Conservation (phyloP, 2,797 vertebrate genomes). For the Gymnoscopelus braueri region DNA sequence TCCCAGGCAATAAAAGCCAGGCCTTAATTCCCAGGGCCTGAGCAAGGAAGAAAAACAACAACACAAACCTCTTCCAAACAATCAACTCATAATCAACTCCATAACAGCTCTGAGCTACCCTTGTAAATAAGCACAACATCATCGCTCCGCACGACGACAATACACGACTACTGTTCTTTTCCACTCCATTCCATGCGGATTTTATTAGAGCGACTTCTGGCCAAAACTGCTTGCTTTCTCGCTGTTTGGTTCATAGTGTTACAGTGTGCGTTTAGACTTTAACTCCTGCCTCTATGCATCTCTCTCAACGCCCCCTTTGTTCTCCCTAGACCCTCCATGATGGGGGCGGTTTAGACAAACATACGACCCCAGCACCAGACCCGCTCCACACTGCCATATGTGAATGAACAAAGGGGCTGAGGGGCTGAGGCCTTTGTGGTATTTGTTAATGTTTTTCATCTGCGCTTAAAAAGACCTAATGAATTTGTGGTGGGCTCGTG, state of each 20-base stretch:
- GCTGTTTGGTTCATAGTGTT: constrained; percentile 86
- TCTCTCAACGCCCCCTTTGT: constrained; percentile 89
- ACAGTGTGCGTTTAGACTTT: constrained; percentile 85
- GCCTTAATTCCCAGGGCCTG: constrained; percentile 84
- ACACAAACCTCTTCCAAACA: constrained; percentile 82
- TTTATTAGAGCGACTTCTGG: constrained; percentile 84
- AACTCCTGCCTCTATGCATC: constrained; percentile 86
- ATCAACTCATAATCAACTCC: constrained; percentile 76
- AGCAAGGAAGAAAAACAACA: constrained; percentile 82
- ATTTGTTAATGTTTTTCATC: constrained; percentile 94
- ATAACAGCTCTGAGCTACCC: constrained; percentile 78
- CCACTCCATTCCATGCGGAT: constrained; percentile 84
- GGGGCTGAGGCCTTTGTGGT: constrained; percentile 89
- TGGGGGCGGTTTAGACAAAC: constrained; percentile 89
- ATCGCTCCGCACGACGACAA: constrained; percentile 44
- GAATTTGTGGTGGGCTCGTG: constrained; percentile 89
- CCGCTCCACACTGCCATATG: constrained; percentile 87
- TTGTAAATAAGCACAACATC: constrained; percentile 45
- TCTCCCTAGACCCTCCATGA: constrained; percentile 82
- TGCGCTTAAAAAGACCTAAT: constrained; percentile 92
- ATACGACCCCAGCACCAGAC: constrained; percentile 80
- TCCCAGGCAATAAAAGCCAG: constrained; percentile 41
- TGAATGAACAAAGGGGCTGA: constrained; percentile 88
- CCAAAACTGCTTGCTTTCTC: constrained; percentile 84
- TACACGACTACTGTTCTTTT: constrained; percentile 68